Conservation (phyloP, 2,113 vertebrate genomes). For the Eublepharis macularius region DNA sequence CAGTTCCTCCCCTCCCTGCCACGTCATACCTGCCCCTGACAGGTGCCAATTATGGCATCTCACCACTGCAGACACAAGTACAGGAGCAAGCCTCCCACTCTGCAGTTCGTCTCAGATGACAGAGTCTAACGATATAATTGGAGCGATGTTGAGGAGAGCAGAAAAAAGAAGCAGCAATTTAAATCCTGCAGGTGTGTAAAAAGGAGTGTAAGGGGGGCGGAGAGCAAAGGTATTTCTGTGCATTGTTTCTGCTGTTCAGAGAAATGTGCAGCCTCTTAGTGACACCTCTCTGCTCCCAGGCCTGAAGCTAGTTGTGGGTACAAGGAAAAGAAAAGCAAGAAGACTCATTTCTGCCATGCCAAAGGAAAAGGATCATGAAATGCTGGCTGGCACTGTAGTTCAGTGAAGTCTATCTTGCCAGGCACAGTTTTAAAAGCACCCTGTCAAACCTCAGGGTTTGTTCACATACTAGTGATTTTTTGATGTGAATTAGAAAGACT, state of each 20-base stretch:
- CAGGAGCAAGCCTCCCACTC: slow-evolving; percentile 51
- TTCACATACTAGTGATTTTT: no score
- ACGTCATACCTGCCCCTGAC: slow-evolving; percentile 43
- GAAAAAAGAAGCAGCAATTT: slow-evolving; percentile 11
- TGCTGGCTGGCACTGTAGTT: background rate
- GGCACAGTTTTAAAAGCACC: background rate
- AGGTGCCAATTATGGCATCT: slow-evolving; percentile 69
- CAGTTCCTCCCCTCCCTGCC: slow-evolving; percentile 30
- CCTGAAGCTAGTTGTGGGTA: background rate
- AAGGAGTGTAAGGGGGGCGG: background rate
- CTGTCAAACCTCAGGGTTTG: no score
- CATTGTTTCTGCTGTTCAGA: background rate
- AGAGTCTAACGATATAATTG: slow-evolving; percentile 30
- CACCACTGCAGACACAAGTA: slow-evolving; percentile 54
- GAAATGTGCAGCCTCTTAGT: background rate
- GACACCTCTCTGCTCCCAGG: background rate
- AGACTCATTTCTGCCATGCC: background rate
- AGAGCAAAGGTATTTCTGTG: background rate
- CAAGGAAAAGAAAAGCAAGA: background rate
- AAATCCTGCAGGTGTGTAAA: slow-evolving; percentile 53
- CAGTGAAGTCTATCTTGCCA: background rate
- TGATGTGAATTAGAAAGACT: no score
- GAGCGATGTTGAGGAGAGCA: slow-evolving; percentile 14
- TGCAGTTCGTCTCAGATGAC: slow-evolving; percentile 33
- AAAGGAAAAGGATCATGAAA: background rate